Evolutionary conservation across 2,113 vertebrate species (phyloP).

Genomic region (Tylochromis polylepis): DNA sequence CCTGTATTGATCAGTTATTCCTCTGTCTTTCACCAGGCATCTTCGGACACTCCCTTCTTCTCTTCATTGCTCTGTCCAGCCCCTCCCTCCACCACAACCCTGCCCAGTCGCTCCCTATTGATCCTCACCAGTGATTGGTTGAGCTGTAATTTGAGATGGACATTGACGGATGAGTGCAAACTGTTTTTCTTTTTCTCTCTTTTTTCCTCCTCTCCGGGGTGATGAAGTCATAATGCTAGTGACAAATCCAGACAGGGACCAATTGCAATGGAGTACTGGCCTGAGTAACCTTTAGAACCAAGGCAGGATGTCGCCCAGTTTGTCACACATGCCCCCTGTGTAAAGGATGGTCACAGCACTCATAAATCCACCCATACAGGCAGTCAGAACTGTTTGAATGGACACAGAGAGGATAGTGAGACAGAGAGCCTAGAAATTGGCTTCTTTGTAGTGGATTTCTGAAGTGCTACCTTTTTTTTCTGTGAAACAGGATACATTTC

Average conservation of each 20-base stretch:
- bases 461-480: fast-evolving
- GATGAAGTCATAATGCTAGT: conserved; percentile 75
- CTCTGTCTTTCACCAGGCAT: conserved; percentile 70
- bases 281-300: conserved; percentile 69
- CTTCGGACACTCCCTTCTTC: conserved; percentile 68
- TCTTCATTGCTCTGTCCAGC: conserved; percentile 60
- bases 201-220: conserved; percentile 63
- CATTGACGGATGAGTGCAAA: conserved; percentile 82
- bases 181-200: conserved; percentile 74
- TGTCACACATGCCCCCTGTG: conserved; percentile 42
- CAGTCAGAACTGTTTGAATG: not conserved
- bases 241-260: conserved; percentile 67
- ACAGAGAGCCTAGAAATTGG: not conserved
- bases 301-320: conserved; percentile 45
- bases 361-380: conserved; percentile 52
- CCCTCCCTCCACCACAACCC: not conserved
- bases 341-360: conserved; percentile 31
- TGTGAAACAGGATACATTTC: not conserved
- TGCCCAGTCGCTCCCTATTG: conserved; percentile 78
- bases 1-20: conserved; percentile 75
- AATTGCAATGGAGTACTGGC: conserved; percentile 56
- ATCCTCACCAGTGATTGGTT: conserved; percentile 81
- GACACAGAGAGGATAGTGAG: not conserved
- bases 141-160: conserved; percentile 80
- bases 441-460: not conserved